A percentile compares a stretch with the other conserved stretches of the same genome.
phyloP scores from a whole-genome alignment of 2,797 vertebrate species.

The Siniperca scherzeri region DNA sequence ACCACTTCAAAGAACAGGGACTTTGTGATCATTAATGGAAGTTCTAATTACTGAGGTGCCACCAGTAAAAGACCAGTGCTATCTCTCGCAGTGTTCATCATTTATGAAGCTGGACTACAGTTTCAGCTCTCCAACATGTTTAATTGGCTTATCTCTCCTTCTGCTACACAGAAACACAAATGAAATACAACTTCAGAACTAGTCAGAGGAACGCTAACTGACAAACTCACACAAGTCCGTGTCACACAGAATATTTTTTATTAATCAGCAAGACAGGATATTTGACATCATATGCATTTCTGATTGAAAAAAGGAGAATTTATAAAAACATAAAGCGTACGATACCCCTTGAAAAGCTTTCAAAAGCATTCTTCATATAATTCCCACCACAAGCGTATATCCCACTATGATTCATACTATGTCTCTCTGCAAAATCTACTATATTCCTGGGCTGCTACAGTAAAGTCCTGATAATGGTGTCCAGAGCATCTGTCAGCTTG shows the following conservation, averaged over 20 bases:
- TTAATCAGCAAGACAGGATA: constrained; percentile 33
- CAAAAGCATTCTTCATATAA: constrained; percentile 36
- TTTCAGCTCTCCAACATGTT: constrained; percentile 76
- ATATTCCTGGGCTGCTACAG: constrained; percentile 20
- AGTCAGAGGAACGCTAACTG: constrained; percentile 46
- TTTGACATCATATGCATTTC: constrained; percentile 14
- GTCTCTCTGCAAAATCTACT: constrained; percentile 30
- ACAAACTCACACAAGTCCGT: constrained; percentile 41
- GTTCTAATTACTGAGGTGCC: constrained; percentile 82
- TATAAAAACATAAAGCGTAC: constrained; percentile 12
- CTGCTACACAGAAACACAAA: constrained; percentile 62
- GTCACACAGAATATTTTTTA: constrained; percentile 29
- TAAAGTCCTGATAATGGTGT: constrained; percentile 42
- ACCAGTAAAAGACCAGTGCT: constrained; percentile 68
- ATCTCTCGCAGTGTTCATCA: constrained; percentile 71
- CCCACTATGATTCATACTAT: background rate
- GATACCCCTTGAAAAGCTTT: constrained; percentile 32
- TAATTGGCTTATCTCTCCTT: constrained; percentile 78
- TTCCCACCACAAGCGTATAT: constrained; percentile 27
- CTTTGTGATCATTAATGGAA: constrained; percentile 83
- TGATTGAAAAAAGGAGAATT: background rate
- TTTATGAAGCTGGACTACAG: constrained; percentile 77
- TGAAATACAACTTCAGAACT: constrained; percentile 53
- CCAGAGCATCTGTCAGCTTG: constrained; percentile 48
- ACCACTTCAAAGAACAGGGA: constrained; percentile 78